Percentiles rank a stretch among this genome's conserved stretches.
phyloP scores from a whole-genome alignment of 2,797 vertebrate genomes.

The Chelonia mydas region DNA sequence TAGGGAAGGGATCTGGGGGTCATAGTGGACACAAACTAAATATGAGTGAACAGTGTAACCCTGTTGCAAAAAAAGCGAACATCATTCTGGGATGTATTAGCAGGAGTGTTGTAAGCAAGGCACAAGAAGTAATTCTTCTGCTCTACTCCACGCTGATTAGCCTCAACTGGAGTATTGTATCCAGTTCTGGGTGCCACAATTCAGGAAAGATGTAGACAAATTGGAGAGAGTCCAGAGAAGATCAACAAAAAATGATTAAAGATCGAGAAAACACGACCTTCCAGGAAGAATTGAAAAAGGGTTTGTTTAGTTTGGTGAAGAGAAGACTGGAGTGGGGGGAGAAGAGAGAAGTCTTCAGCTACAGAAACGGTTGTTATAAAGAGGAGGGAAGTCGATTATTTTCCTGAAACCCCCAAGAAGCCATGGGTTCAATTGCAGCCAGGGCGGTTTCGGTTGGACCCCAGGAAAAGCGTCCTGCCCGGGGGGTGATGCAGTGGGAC shows the following conservation, averaged over 20 bases:
- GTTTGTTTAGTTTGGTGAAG: background rate
- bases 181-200: background rate
- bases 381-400: background rate
- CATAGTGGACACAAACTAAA: too few relatives aligned
- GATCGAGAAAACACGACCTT: background rate
- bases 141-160: accelerated
- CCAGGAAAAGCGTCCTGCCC: background rate
- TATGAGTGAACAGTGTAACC: too few relatives aligned
- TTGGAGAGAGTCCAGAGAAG: background rate
- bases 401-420: background rate
- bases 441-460: accelerated
- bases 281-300: background rate
- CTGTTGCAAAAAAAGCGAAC: background rate
- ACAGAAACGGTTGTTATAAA: background rate
- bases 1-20: background rate
- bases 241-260: background rate
- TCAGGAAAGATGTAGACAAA: background rate
- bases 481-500: accelerated
- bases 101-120: background rate
- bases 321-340: background rate
- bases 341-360: background rate
- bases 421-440: background rate
- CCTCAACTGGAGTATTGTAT: background rate
- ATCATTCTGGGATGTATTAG: background rate
- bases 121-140: background rate